These are phyloP conservation scores for Gadopsis bispinosus DNA, from an alignment of 2,797 vertebrate species.

Conservation along the genomic window DNA sequence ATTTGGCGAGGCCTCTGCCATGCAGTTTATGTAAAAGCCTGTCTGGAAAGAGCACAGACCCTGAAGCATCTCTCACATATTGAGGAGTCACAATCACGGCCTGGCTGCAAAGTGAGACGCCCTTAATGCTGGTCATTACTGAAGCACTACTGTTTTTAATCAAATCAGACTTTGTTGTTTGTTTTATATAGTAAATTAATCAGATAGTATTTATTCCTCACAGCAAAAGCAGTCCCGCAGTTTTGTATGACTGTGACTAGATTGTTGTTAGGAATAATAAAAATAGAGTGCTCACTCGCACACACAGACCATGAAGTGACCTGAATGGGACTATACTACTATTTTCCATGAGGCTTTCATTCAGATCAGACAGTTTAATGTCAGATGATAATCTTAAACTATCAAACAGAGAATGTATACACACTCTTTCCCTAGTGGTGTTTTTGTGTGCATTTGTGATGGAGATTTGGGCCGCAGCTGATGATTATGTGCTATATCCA, in stretches of 20 bases:
- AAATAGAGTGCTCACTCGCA: background rate
- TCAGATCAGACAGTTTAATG: background rate
- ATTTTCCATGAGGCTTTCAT: background rate
- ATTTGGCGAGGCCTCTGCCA: constrained; percentile 80
- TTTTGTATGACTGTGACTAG: background rate
- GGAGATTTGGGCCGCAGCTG: background rate
- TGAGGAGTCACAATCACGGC: constrained; percentile 75
- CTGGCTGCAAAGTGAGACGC: constrained; percentile 69
- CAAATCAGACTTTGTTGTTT: background rate
- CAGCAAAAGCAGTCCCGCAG: background rate
- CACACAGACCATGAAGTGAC: background rate
- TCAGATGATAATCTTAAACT: background rate
- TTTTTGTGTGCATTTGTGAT: background rate
- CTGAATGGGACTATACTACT: background rate
- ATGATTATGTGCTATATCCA: no score
- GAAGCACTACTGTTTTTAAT: constrained; percentile 34
- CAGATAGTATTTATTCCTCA: background rate
- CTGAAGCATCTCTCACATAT: constrained; percentile 77
- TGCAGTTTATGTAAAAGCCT: constrained; percentile 81
- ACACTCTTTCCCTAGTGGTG: background rate
- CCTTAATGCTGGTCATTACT: constrained; percentile 64
- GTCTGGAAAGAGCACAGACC: constrained; percentile 81
- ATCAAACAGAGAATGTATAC: background rate
- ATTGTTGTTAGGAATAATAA: constrained; percentile 10
- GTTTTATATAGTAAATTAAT: background rate